Percentiles rank a stretch among this genome's conserved stretches.
Conservation (phyloP, 2,888 invertebrate species). For the Drosophila suboccidentalis region DNA sequence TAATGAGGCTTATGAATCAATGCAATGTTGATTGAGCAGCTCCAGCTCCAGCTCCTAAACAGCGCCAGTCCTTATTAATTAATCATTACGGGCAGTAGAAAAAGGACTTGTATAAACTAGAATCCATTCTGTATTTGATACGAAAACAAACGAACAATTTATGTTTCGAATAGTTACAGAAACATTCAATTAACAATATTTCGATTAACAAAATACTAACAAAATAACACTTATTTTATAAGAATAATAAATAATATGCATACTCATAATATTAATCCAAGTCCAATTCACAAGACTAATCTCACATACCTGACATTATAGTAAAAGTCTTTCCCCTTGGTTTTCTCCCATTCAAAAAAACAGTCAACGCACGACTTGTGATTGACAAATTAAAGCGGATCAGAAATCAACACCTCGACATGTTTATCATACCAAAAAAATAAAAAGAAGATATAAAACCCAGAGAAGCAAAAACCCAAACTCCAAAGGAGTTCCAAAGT, state of each 20-base stretch:
- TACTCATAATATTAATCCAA: background rate
- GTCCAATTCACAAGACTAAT: background rate
- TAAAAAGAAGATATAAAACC: constrained; percentile 2
- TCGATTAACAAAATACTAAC: too few species aligned
- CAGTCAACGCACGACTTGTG: constrained; percentile 56
- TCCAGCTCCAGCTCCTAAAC: constrained; percentile 23
- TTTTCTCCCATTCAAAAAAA: background rate
- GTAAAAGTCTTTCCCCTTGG: background rate
- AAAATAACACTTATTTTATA: too few species aligned
- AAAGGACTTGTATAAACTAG: background rate
- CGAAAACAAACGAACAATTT: background rate
- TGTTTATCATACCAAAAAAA: constrained; percentile 65
- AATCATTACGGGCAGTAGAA: constrained; percentile 9
- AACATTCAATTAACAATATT: background rate
- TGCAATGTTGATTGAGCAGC: constrained; percentile 74
- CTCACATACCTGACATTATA: too few species aligned
- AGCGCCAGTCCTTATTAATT: constrained; percentile 45
- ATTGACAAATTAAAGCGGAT: constrained; percentile 78
- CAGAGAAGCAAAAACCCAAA: background rate
- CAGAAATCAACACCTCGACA: constrained; percentile 76
- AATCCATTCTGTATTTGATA: background rate
- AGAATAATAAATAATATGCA: too few species aligned
- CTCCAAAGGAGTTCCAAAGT: constrained; percentile 21
- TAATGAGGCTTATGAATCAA: constrained; percentile 76
- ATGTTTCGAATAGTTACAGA: background rate